A percentile compares a stretch with the other conserved stretches of the same genome.
phyloP scores from a whole-genome alignment of 2,888 invertebrate species.

The Keiferia lycopersicella region DNA sequence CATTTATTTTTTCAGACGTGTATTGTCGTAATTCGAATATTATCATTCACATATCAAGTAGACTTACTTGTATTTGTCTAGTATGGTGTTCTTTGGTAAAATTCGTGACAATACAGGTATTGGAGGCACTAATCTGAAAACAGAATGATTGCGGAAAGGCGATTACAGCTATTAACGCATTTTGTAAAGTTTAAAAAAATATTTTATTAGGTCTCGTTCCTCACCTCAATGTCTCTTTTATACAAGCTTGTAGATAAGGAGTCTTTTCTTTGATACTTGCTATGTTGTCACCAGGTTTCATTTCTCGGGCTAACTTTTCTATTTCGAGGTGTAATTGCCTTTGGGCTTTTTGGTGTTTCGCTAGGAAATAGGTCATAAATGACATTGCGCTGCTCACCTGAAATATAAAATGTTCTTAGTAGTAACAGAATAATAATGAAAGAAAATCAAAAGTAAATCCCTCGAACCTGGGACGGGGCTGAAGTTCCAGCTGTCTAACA shows the following conservation, averaged over 20 bases:
- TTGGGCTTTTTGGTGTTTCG: constrained; percentile 84
- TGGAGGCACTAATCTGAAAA: constrained; percentile 81
- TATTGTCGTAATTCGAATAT: neutral
- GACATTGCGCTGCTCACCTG: constrained; percentile 83
- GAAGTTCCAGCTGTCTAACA: too few relatives aligned
- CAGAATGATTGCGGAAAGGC: constrained; percentile 11
- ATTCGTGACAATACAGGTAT: constrained; percentile 84
- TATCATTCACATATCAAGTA: neutral
- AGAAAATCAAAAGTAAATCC: neutral
- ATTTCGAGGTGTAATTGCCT: constrained; percentile 83
- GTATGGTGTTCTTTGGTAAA: constrained; percentile 79
- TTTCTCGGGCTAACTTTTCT: constrained; percentile 43
- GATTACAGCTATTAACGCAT: neutral
- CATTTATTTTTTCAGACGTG: too few relatives aligned
- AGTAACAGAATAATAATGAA: neutral
- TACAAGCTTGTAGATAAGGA: constrained; percentile 83
- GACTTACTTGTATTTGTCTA: constrained; percentile 82
- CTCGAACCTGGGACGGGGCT: too few relatives aligned
- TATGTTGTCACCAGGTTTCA: constrained; percentile 29
- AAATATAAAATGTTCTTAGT: neutral
- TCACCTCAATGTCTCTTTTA: constrained; percentile 83
- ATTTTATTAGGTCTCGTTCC: neutral
- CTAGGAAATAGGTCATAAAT: constrained; percentile 85
- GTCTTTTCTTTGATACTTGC: constrained; percentile 51
- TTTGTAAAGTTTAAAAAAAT: neutral